These are phyloP conservation scores for Microcebus tavaratra DNA, from an alignment of 2,113 vertebrate species.

Conservation along the genomic window DNA sequence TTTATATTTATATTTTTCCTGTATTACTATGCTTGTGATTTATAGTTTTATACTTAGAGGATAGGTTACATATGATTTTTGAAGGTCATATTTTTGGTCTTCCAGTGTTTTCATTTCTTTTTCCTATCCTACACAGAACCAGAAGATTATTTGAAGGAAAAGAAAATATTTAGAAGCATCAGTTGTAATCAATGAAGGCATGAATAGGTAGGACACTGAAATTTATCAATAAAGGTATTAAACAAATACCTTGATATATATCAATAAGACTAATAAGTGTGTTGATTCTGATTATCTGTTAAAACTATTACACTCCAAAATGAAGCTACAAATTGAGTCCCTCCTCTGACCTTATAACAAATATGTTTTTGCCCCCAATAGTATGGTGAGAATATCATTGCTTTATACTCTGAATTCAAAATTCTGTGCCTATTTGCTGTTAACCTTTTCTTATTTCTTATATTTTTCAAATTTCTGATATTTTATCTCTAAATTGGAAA, in stretches of 20 bases:
- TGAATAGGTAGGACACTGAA: not conserved
- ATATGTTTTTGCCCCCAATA: not conserved
- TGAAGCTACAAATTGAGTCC: not conserved
- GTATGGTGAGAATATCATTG: not conserved
- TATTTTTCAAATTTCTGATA: not conserved
- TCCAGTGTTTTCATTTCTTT: slow-evolving; percentile 26
- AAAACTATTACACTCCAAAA: not conserved
- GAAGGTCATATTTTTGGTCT: slow-evolving; percentile 3
- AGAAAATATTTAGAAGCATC: not conserved
- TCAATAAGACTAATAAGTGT: not conserved
- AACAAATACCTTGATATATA: not conserved
- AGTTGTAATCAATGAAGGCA: not conserved
- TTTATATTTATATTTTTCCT: slow-evolving; percentile 44
- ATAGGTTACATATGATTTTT: slow-evolving; percentile 35
- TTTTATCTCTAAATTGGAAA: slow-evolving; percentile 8
- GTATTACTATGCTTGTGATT: slow-evolving; percentile 51
- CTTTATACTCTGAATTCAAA: not conserved
- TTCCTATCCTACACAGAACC: not conserved
- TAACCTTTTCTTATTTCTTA: not conserved
- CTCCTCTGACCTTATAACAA: not conserved
- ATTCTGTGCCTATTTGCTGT: not conserved
- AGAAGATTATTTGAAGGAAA: not conserved
- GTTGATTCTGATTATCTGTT: not conserved
- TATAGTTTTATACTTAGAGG: slow-evolving; percentile 7
- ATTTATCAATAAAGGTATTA: not conserved